These are phyloP conservation scores for Chondrosia reniformis DNA, from an alignment of 37 sponge, comb jelly and placozoan genomes.

Conservation along the genomic window DNA sequence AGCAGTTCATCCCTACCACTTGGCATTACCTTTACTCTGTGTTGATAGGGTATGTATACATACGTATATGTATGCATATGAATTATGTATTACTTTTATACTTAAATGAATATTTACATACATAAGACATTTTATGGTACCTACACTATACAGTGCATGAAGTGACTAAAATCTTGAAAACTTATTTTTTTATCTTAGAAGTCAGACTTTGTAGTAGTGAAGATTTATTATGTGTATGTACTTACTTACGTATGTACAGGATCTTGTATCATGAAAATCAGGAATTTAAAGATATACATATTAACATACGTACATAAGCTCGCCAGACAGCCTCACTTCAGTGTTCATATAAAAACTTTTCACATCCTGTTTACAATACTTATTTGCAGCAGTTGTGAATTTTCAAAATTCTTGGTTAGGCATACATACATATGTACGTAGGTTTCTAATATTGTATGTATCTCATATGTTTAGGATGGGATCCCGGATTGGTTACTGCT, in stretches of 20 bases:
- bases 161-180: too few species aligned
- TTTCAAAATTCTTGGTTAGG: neutral
- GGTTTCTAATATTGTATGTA: neutral
- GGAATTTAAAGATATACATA: neutral
- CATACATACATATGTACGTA: neutral
- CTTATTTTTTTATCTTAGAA: too few species aligned
- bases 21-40: slow-evolving; percentile 58
- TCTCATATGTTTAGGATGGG: too few species aligned
- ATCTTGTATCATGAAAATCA: neutral
- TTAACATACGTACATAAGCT: neutral
- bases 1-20: slow-evolving; percentile 54
- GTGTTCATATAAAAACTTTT: neutral
- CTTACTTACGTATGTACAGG: slow-evolving; percentile 8
- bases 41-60: slow-evolving; percentile 53
- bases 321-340: neutral
- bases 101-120: neutral
- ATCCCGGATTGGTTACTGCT: too few species aligned
- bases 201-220: too few species aligned
- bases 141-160: neutral
- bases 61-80: neutral
- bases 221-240: neutral
- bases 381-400: neutral
- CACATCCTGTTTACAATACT: neutral
- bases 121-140: neutral
- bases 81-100: too few species aligned